These are phyloP conservation scores for Agelastica alni DNA, from an alignment of 2,888 invertebrate genomes.

Conservation along the genomic window DNA sequence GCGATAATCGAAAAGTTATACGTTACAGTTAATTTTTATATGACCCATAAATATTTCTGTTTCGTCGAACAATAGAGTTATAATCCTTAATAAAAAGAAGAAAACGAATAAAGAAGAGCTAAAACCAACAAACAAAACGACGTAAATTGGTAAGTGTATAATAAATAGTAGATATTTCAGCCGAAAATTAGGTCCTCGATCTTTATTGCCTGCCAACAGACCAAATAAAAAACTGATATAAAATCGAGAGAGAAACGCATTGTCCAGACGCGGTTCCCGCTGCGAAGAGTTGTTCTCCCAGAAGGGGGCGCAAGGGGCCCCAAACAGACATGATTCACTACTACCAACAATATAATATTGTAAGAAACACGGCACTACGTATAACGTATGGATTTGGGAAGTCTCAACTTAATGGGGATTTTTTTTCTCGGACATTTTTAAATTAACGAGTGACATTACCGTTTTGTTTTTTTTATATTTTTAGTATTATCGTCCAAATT, in stretches of 20 bases:
- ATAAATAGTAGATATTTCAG: constrained; percentile 54
- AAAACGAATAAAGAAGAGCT: constrained; percentile 10
- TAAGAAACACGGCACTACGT: constrained; percentile 40
- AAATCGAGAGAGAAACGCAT: constrained; percentile 49
- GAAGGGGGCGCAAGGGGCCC: constrained; percentile 28
- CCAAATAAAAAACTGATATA: constrained; percentile 53
- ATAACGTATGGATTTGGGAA: constrained; percentile 31
- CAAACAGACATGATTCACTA: constrained; percentile 48
- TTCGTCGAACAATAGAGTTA: constrained; percentile 9
- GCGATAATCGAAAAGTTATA: neutral
- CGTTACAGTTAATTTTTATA: constrained; percentile 3
- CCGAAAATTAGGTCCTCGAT: constrained; percentile 56
- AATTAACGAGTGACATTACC: constrained; percentile 9
- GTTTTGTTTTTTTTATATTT: no score
- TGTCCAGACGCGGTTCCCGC: constrained; percentile 53
- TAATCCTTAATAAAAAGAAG: constrained; percentile 13
- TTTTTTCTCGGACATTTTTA: constrained; percentile 9
- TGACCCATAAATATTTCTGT: constrained; percentile 5
- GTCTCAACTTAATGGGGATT: constrained; percentile 15
- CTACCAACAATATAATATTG: constrained; percentile 51
- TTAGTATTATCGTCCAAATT: no score
- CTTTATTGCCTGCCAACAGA: constrained; percentile 55
- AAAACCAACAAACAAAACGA: constrained; percentile 20
- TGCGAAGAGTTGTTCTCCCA: constrained; percentile 50
- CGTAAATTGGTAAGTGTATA: constrained; percentile 36